These are phyloP conservation scores for Rissa tridactyla DNA, from an alignment of 2,113 vertebrate species.

Conservation along the genomic window DNA sequence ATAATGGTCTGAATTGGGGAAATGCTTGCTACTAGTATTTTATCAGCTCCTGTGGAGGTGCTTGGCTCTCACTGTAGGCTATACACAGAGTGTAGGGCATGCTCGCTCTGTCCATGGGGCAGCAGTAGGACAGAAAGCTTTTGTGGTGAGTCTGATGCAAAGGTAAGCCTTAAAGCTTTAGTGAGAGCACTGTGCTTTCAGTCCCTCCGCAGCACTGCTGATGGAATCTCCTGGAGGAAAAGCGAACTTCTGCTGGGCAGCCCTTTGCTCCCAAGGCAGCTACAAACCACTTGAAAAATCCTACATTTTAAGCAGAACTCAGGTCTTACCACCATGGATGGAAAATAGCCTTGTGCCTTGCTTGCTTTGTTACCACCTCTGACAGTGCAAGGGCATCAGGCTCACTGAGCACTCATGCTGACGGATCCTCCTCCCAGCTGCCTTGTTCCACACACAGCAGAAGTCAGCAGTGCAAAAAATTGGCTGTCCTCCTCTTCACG, in stretches of 20 bases:
- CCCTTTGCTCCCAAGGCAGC: not conserved
- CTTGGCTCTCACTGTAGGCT: not conserved
- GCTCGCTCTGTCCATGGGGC: not conserved
- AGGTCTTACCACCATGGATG: not conserved
- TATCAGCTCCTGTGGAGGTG: not conserved
- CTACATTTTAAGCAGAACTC: not conserved
- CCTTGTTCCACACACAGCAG: not conserved
- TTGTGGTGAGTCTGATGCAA: not conserved
- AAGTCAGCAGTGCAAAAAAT: conserved; percentile 5
- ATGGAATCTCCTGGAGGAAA: not conserved
- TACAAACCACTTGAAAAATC: not conserved
- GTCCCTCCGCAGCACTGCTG: not conserved
- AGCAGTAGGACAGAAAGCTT: not conserved
- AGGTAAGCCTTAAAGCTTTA: not conserved
- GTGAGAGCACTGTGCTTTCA: not conserved
- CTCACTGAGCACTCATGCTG: not conserved
- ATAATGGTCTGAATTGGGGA: not conserved
- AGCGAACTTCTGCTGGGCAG: not conserved
- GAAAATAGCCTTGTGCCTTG: not conserved
- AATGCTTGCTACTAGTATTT: not conserved
- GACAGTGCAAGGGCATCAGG: not conserved
- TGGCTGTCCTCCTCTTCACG: not conserved
- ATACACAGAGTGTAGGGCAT: not conserved
- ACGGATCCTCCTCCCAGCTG: not conserved
- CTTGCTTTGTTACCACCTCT: not conserved